Evolutionary conservation across 2,797 vertebrate species (phyloP).

Genomic region (Pteronotus mesoamericanus): DNA sequence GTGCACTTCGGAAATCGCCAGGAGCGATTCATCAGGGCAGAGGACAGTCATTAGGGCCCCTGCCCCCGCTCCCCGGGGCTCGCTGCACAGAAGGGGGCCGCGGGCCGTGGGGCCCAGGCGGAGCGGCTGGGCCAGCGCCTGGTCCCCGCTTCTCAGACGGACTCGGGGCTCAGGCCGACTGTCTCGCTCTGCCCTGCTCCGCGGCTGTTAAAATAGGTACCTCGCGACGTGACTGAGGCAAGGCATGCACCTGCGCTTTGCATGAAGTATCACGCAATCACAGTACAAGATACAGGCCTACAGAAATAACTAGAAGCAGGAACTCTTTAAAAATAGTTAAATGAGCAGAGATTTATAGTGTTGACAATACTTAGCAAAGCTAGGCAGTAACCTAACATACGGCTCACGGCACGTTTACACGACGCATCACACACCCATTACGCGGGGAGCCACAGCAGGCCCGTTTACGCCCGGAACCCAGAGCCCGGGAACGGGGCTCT

Average conservation of each 20-base stretch:
- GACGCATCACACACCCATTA: too few relatives aligned
- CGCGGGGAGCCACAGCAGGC: not conserved
- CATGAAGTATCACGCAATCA: not conserved
- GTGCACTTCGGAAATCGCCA: constrained; percentile 40
- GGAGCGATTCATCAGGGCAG: not conserved
- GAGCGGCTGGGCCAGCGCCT: not conserved
- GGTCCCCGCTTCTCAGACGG: not conserved
- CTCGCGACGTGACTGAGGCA: too few relatives aligned
- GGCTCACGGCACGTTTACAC: too few relatives aligned
- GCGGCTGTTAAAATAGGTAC: not conserved
- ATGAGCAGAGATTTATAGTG: not conserved
- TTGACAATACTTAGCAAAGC: not conserved
- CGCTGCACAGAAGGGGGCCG: too few relatives aligned
- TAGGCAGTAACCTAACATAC: not conserved
- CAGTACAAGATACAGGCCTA: not conserved
- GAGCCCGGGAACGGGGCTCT: not conserved
- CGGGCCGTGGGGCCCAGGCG: too few relatives aligned
- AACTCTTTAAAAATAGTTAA: not conserved
- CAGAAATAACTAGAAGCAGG: not conserved
- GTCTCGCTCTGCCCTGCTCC: not conserved
- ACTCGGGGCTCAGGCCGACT: not conserved
- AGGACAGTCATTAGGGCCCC: not conserved
- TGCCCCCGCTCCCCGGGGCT: too few relatives aligned
- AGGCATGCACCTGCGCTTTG: too few relatives aligned
- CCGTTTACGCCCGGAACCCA: not conserved